Conservation (phyloP, 2,113 vertebrate genomes). For the Triplophysa rosa region DNA sequence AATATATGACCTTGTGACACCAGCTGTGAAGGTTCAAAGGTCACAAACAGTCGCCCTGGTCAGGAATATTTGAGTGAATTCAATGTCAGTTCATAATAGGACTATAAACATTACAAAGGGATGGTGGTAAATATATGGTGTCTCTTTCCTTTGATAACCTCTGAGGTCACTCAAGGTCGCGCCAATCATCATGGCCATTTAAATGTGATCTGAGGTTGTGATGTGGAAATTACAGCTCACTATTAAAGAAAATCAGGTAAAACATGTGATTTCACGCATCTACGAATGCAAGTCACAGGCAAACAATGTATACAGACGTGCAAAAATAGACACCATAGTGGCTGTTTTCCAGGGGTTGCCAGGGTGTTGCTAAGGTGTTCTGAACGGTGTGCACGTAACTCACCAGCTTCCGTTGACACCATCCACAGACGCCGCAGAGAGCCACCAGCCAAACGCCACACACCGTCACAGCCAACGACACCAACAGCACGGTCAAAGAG, state of each 20-base stretch:
- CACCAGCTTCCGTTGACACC: constrained; percentile 99
- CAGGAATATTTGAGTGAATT: background rate
- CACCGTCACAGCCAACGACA: constrained; percentile 95
- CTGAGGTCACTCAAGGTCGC: constrained; percentile 2
- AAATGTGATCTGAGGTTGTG: background rate
- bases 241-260: constrained; percentile 1
- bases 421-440: constrained; percentile 96
- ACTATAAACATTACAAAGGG: background rate
- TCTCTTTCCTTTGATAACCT: background rate
- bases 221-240: background rate
- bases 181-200: constrained; percentile 16
- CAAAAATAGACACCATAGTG: too few species aligned
- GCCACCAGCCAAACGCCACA: constrained; percentile 95
- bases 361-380: background rate
- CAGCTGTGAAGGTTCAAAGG: background rate
- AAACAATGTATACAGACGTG: background rate
- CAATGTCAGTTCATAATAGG: background rate
- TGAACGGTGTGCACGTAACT: constrained; percentile 64
- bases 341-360: background rate
- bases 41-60: background rate
- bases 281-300: background rate
- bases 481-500: constrained; percentile 92
- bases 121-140: background rate
- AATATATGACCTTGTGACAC: background rate
- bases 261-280: background rate